A percentile compares a stretch with the other conserved stretches of the same genome.
Conservation (phyloP, 2,888 invertebrate species). For the Drosophila mercatorum region DNA sequence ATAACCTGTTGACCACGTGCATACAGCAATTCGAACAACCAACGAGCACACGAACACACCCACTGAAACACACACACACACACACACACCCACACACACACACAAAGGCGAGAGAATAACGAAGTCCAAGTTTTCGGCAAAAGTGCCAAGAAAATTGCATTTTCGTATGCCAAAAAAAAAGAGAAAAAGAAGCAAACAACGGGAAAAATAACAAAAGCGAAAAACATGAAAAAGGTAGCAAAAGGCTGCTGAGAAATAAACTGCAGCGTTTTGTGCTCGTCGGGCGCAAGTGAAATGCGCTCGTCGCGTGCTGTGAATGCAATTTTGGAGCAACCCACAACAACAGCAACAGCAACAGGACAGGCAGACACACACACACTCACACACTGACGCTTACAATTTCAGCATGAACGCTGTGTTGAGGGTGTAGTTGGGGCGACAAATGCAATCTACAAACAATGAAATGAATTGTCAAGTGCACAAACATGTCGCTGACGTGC, state of each 20-base stretch:
- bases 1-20: slow-evolving; percentile 79
- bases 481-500: slow-evolving; percentile 79
- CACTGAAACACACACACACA: slow-evolving; percentile 15
- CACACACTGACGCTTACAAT: slow-evolving; percentile 44
- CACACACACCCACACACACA: slow-evolving; percentile 15
- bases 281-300: slow-evolving; percentile 65
- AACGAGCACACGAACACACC: slow-evolving; percentile 23
- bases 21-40: slow-evolving; percentile 70
- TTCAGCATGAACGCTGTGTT: slow-evolving; percentile 24
- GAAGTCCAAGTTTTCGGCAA: slow-evolving; percentile 72
- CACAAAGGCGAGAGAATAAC: slow-evolving; percentile 29
- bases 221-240: slow-evolving; percentile 72
- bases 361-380: slow-evolving; percentile 10
- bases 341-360: slow-evolving; percentile 19
- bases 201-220: slow-evolving; percentile 21
- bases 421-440: slow-evolving; percentile 50
- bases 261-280: slow-evolving; percentile 69
- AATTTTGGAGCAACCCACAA: slow-evolving; percentile 59
- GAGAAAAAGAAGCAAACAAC: slow-evolving; percentile 3
- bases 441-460: slow-evolving; percentile 81
- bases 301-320: slow-evolving; percentile 79
- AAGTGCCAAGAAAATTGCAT: slow-evolving; percentile 80
- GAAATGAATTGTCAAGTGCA: slow-evolving; percentile 82
- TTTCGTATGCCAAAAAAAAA: slow-evolving; percentile 50
- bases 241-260: slow-evolving; percentile 75